phyloP scores from a whole-genome alignment of 2,888 invertebrate genomes.

The Meliscaeva auricollis region DNA sequence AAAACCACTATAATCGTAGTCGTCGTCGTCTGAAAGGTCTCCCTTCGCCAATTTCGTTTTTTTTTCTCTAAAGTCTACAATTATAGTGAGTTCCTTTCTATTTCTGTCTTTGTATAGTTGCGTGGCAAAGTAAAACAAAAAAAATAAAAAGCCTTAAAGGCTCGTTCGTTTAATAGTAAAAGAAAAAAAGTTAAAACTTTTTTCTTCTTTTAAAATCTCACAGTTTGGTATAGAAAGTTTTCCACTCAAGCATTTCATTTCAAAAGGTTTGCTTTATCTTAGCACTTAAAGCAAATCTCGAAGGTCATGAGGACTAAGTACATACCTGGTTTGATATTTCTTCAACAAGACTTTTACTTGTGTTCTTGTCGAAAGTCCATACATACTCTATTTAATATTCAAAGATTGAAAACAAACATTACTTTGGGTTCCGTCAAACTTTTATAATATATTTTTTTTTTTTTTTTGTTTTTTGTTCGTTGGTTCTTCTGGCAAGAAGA shows the following conservation, averaged over 20 bases:
- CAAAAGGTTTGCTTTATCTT: constrained; percentile 43
- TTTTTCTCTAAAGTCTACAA: not conserved
- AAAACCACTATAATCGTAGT: too few relatives aligned
- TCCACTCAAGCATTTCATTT: constrained; percentile 28
- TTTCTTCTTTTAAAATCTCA: constrained; percentile 7
- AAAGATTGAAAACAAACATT: constrained; percentile 64
- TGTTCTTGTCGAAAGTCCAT: constrained; percentile 6
- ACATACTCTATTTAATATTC: constrained; percentile 60
- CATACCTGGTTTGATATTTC: constrained; percentile 13
- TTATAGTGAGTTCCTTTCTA: not conserved
- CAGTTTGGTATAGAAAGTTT: constrained; percentile 31
- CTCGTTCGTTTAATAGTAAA: constrained; percentile 1
- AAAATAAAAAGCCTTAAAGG: not conserved
- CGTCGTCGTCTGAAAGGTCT: too few relatives aligned
- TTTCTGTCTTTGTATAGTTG: not conserved
- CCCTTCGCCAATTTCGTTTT: too few relatives aligned
- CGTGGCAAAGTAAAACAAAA: not conserved
- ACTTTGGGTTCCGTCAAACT: constrained; percentile 53
- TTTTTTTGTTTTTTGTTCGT: not conserved
- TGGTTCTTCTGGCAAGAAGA: not conserved
- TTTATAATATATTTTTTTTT: constrained; percentile 45
- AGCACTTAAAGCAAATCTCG: constrained; percentile 57
- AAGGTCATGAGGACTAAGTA: constrained; percentile 45
- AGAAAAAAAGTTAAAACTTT: not conserved
- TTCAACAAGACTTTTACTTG: constrained; percentile 1